A percentile compares a stretch with the other conserved stretches of the same genome.
Conservation (phyloP, 2,797 vertebrate species). For the Peromyscus eremicus region DNA sequence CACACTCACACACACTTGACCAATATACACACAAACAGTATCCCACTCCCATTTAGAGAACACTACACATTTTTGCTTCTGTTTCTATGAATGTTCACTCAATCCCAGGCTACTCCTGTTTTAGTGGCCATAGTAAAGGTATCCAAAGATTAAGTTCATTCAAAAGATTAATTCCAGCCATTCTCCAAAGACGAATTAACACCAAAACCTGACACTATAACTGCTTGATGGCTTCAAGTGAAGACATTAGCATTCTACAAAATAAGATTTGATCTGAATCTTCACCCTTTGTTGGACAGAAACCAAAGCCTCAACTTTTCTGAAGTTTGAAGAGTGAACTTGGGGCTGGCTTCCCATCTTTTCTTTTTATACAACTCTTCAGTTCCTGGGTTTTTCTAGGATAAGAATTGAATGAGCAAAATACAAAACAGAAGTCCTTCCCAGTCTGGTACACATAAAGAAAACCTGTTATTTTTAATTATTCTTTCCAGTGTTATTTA, state of each 20-base stretch:
- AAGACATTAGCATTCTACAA: conserved; percentile 72
- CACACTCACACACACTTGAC: neutral
- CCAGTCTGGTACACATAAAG: neutral
- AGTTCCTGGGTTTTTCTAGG: neutral
- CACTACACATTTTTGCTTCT: neutral
- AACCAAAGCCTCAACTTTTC: conserved; percentile 74
- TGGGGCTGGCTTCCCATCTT: conserved; percentile 39
- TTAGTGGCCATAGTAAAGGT: conserved; percentile 41
- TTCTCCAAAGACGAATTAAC: conserved; percentile 61
- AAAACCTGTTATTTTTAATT: neutral
- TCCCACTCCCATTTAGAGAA: neutral
- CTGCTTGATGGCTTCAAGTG: conserved; percentile 37
- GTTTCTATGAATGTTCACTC: conserved; percentile 2
- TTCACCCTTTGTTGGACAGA: conserved; percentile 63
- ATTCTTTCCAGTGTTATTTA: neutral
- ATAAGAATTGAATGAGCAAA: conserved; percentile 46
- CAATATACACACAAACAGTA: neutral
- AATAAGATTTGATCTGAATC: conserved; percentile 77
- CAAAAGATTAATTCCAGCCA: conserved; percentile 5
- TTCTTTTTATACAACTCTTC: conserved; percentile 68
- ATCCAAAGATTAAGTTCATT: neutral
- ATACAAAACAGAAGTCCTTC: neutral
- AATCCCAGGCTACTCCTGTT: conserved; percentile 53
- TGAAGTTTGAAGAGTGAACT: conserved; percentile 60
- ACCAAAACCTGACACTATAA: conserved; percentile 46